Evolutionary conservation across 35 echinoderm and acorn worm genomes (phyloP), one percentile per base, ranked within the genome.

Genomic region (Acanthaster planci): DNA sequence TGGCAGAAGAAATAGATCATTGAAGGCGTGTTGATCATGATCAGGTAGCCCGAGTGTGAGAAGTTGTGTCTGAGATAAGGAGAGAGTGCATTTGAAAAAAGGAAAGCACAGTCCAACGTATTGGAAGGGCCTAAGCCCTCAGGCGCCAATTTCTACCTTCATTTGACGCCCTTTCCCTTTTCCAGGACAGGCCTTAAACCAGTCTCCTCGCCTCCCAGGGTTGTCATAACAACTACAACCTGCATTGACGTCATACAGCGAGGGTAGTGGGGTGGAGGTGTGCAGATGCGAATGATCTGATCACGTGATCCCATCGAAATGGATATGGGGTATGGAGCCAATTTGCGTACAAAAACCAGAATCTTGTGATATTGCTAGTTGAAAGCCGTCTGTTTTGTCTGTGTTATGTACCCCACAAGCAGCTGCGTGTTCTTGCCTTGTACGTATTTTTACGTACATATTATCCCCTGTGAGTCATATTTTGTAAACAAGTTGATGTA

Each of bases 81-180:
- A 26, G 64, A 72, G 23, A 72, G 64, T 34, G 34, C 64, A 72
- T 26, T 19, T 14, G 64, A 14, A 19, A 72, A 72, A 72, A 14
- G 34, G 14, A 72, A 21, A 72, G 26, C 64, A 72, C 64, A 72
- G 26, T 72, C 60, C 64, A 14, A 26, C 23, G 34, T 34, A 29
- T 72, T 72, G 23, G 14, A 26, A 10, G 34, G 64, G 18, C 14
- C 64, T 12, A 29, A 31, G 14, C 64, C 64, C 64, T 23, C 64
- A 26, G 64, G 64, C 64, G 26, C 64, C 22, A 72, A 72, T 72
- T 72, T 72, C 64, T 27, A 72, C 64, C 64, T 72, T 72, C 64
- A 72, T 72, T 72, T 72, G 64, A 26, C 64, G 23, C 64, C 64
- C 34, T 72, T 72, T 72, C 64, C 64, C 64, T 72, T 72, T 34